phyloP scores from a whole-genome alignment of 2,797 vertebrate species.

The Muscicapa striata region DNA sequence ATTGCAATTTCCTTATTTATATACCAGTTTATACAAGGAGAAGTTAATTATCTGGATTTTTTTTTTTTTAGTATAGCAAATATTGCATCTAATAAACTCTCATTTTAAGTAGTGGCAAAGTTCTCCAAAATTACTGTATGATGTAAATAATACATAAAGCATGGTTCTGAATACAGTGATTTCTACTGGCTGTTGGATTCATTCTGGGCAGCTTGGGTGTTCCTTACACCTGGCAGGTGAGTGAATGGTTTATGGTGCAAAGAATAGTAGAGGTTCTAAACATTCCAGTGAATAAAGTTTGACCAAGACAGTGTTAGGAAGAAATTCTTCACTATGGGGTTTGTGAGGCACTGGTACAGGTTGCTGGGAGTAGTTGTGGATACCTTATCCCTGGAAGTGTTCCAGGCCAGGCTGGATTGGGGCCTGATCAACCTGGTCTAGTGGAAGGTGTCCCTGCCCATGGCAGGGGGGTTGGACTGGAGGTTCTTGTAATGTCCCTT shows the following conservation, averaged over 20 bases:
- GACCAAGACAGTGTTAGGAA: not conserved
- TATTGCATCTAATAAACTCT: not conserved
- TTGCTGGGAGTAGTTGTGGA: not conserved
- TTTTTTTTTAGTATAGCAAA: not conserved
- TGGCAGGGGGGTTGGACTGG: not conserved
- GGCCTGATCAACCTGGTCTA: not conserved
- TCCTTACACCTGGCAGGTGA: not conserved
- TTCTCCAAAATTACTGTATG: not conserved
- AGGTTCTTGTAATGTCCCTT: not conserved
- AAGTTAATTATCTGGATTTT: not conserved
- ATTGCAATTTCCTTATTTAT: conserved; percentile 20
- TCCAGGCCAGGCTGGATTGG: not conserved
- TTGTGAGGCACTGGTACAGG: not conserved
- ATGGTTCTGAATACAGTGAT: not conserved
- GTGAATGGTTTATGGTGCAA: not conserved
- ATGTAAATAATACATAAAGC: not conserved
- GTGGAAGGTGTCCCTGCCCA: not conserved
- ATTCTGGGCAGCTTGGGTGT: not conserved
- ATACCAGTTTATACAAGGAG: not conserved
- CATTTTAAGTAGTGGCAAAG: not conserved
- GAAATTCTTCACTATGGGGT: not conserved
- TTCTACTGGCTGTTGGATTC: not conserved
- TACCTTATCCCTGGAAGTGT: not conserved
- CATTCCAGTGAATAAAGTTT: not conserved
- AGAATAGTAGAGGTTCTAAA: not conserved